These are phyloP conservation scores for Merluccius polli DNA, from an alignment of 2,797 vertebrate species.

Conservation along the genomic window DNA sequence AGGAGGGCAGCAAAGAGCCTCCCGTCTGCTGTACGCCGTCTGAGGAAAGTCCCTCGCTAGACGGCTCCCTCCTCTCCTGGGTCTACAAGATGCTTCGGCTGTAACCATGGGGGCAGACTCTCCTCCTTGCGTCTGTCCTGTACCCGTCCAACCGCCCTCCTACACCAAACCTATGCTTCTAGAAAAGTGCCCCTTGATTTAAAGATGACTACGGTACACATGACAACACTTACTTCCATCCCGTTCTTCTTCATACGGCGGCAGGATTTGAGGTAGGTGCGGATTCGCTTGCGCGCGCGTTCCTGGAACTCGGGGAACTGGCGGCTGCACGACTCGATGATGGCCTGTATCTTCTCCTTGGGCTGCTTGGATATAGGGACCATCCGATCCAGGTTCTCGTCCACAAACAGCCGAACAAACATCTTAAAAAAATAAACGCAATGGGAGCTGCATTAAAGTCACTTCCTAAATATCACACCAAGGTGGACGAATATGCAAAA, in stretches of 20 bases:
- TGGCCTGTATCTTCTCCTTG: conserved; percentile 99
- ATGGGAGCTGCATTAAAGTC: neutral
- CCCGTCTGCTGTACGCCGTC: neutral
- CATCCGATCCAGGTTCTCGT: conserved; percentile 98
- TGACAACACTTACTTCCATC: conserved; percentile 80
- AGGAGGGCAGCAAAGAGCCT: conserved; percentile 40
- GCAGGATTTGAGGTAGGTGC: conserved; percentile 99
- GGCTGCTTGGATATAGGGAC: conserved; percentile 99
- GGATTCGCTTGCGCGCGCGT: conserved; percentile 94
- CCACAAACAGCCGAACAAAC: conserved; percentile 90
- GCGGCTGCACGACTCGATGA: conserved; percentile 94
- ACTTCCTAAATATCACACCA: neutral
- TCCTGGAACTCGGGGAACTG: conserved; percentile 99
- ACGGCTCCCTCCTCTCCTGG: too few species aligned
- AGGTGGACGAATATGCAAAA: neutral
- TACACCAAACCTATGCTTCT: too few species aligned
- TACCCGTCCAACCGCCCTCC: too few species aligned
- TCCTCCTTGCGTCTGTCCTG: neutral
- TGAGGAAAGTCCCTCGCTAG: conserved; percentile 3
- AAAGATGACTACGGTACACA: too few species aligned
- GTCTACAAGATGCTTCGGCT: too few species aligned
- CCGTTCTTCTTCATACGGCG: conserved; percentile 98
- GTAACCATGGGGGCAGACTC: too few species aligned
- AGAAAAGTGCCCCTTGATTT: too few species aligned
- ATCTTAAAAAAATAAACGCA: conserved; percentile 42